Conservation (phyloP, 2,888 invertebrate genomes). For the Ectemnius continuus region DNA sequence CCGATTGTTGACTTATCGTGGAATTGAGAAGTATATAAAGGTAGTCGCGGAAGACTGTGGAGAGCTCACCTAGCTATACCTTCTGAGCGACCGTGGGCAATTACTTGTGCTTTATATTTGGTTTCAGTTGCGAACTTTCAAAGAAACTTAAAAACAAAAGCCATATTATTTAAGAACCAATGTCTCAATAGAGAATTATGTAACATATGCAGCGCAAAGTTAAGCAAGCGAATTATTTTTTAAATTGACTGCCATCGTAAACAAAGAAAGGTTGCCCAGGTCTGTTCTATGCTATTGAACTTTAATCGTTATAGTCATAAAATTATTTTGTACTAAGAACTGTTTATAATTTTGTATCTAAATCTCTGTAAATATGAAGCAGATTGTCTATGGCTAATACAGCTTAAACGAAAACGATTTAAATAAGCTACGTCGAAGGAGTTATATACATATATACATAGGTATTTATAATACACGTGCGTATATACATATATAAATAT, state of each 20-base stretch:
- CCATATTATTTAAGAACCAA: too few relatives aligned
- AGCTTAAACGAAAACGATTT: constrained; percentile 59
- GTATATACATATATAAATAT: constrained; percentile 55
- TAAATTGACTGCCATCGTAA: constrained; percentile 10
- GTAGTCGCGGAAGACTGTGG: constrained; percentile 61
- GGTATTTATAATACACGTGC: constrained; percentile 31
- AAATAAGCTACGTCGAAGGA: constrained; percentile 55
- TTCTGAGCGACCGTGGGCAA: constrained; percentile 59
- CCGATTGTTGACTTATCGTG: constrained; percentile 52
- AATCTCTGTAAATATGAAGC: constrained; percentile 73
- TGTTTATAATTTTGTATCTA: constrained; percentile 76
- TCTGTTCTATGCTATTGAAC: constrained; percentile 67
- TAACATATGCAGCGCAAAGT: not conserved
- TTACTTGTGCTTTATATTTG: constrained; percentile 28
- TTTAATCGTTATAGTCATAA: constrained; percentile 72
- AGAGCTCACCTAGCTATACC: constrained; percentile 68
- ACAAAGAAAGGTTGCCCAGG: constrained; percentile 50
- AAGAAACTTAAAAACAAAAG: too few relatives aligned
- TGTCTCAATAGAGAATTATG: too few relatives aligned
- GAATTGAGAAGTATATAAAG: constrained; percentile 56
- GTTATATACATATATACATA: constrained; percentile 43
- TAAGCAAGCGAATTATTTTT: not conserved
- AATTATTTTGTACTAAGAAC: constrained; percentile 74
- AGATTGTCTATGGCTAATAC: constrained; percentile 61
- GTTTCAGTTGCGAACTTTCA: too few relatives aligned